phyloP scores from a whole-genome alignment of 64 coral and sea anemone species.

The Anthopleura sola region DNA sequence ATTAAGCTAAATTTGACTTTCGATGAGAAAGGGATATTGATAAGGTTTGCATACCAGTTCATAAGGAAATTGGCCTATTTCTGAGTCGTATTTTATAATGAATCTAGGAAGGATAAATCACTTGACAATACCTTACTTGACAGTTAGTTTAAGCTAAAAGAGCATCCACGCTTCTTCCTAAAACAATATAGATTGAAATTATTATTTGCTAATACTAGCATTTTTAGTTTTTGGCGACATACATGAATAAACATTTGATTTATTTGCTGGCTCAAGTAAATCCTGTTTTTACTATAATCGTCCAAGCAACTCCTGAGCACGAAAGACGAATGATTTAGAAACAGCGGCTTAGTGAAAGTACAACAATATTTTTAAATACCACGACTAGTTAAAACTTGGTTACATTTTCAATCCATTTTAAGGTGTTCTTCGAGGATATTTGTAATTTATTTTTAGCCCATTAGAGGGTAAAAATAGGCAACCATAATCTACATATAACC shows the following conservation, averaged over 20 bases:
- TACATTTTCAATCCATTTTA: neutral
- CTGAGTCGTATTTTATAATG: neutral
- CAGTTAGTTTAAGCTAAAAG: neutral
- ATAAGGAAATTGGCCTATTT: neutral
- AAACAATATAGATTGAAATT: neutral
- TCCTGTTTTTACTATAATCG: neutral
- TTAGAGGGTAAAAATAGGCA: neutral
- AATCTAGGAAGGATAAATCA: neutral
- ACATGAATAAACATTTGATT: neutral
- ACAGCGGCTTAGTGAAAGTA: neutral
- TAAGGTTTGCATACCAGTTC: neutral
- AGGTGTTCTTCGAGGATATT: neutral
- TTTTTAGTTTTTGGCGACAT: neutral
- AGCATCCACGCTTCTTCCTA: neutral
- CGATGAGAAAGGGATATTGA: too few species aligned
- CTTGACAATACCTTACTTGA: neutral
- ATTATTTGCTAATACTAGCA: neutral
- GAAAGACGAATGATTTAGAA: neutral
- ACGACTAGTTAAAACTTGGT: neutral
- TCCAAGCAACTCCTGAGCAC: neutral
- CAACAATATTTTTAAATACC: neutral
- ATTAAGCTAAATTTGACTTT: neutral
- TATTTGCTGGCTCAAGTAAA: neutral
- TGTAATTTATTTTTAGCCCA: neutral
- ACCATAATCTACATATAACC: neutral